Conservation (phyloP, 35 echinoderm and acorn worm species). For the Eucidaris tribuloides region DNA sequence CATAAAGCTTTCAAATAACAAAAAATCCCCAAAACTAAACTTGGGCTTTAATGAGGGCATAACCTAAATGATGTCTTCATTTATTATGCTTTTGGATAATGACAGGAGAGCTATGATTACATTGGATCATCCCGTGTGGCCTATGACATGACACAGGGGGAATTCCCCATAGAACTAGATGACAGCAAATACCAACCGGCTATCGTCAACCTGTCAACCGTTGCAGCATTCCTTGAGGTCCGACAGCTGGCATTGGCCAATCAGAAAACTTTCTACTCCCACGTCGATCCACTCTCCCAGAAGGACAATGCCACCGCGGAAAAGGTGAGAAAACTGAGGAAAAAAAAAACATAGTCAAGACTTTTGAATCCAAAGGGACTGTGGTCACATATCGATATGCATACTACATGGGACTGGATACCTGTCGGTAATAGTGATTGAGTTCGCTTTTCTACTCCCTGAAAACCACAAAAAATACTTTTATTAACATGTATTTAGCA, state of each 20-base stretch:
- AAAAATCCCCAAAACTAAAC: too few relatives aligned
- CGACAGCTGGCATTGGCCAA: conserved; percentile 57
- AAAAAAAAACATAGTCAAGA: too few relatives aligned
- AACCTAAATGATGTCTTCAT: background rate
- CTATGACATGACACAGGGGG: conserved; percentile 79
- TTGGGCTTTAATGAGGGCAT: too few relatives aligned
- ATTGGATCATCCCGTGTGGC: conserved; percentile 92
- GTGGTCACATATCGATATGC: too few relatives aligned
- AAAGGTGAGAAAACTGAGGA: conserved; percentile 45
- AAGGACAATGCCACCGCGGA: conserved; percentile 11
- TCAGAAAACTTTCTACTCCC: conserved; percentile 45
- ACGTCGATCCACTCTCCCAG: conserved; percentile 70
- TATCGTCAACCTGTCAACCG: conserved; percentile 51
- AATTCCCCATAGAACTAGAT: conserved; percentile 49
- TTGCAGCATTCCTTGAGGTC: conserved; percentile 67
- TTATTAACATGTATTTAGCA: too few relatives aligned
- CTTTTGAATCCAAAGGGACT: too few relatives aligned
- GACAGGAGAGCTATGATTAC: conserved; percentile 95
- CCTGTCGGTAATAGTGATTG: too few relatives aligned
- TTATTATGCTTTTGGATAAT: background rate
- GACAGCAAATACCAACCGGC: conserved; percentile 47
- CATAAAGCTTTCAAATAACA: too few relatives aligned
- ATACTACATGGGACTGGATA: too few relatives aligned
- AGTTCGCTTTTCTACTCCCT: too few relatives aligned
- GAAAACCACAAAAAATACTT: too few relatives aligned